A percentile compares a stretch with the other conserved stretches of the same genome.
These are phyloP conservation scores for Acromyrmex charruanus DNA, from an alignment of 1,140 invertebrate species.

Conservation along the genomic window DNA sequence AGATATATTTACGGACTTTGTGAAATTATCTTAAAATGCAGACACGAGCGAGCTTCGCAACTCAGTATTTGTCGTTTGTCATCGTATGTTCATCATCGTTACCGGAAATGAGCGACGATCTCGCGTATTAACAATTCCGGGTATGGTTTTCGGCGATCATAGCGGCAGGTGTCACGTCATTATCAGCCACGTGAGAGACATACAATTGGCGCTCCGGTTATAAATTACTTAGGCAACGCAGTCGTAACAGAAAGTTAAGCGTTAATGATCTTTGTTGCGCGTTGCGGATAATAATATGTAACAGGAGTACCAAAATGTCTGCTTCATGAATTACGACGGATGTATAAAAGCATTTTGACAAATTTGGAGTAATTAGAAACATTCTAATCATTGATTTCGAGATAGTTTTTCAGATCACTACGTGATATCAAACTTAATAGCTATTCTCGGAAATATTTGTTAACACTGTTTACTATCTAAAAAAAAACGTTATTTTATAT, in stretches of 20 bases:
- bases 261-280: conserved; percentile 12
- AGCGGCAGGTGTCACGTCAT: conserved; percentile 5
- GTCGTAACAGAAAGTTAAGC: conserved; percentile 25
- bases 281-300: neutral
- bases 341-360: neutral
- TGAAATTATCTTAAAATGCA: neutral
- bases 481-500: neutral
- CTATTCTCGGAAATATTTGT: neutral
- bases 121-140: conserved; percentile 34
- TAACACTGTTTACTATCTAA: neutral
- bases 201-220: conserved; percentile 19
- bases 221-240: conserved; percentile 19
- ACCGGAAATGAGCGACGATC: neutral
- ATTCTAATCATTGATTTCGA: neutral
- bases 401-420: neutral
- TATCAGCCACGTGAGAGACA: conserved; percentile 3
- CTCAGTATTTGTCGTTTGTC: neutral
- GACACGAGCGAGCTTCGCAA: neutral
- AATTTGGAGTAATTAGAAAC: neutral
- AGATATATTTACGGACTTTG: neutral
- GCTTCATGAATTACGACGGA: neutral
- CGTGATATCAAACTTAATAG: neutral
- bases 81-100: neutral
- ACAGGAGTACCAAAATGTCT: neutral
- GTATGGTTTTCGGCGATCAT: conserved; percentile 37